These are phyloP conservation scores for Harlomillsia oculata DNA, from an alignment of 1,140 invertebrate genomes.

Conservation along the genomic window DNA sequence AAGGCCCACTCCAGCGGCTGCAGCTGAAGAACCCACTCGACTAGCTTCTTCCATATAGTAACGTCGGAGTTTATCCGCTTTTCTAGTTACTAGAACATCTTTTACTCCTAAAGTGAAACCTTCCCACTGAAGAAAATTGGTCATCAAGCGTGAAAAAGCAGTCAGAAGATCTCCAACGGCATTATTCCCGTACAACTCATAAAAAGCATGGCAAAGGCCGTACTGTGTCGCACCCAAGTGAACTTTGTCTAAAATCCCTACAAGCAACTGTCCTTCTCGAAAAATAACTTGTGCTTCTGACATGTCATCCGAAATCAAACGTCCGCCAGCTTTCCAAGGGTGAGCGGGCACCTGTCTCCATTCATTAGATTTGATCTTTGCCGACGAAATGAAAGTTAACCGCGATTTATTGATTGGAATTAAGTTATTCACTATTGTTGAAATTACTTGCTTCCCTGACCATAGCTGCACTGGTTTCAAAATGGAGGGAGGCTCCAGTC, in stretches of 20 bases:
- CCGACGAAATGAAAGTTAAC: constrained; percentile 66
- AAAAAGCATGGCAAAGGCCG: constrained; percentile 84
- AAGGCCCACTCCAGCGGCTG: constrained; percentile 61
- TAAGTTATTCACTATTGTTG: constrained; percentile 77
- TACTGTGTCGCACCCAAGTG: constrained; percentile 92
- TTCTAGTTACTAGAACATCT: constrained; percentile 74
- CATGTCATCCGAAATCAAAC: constrained; percentile 51
- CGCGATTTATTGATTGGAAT: constrained; percentile 62
- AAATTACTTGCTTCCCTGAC: constrained; percentile 94
- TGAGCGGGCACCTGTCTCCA: constrained; percentile 55
- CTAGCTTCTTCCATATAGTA: constrained; percentile 59
- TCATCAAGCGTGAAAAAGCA: constrained; percentile 85
- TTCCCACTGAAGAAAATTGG: constrained; percentile 73
- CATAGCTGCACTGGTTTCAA: constrained; percentile 79
- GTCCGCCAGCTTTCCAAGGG: constrained; percentile 52
- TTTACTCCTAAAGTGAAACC: constrained; percentile 92
- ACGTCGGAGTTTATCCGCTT: constrained; percentile 61
- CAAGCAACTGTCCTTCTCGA: constrained; percentile 73
- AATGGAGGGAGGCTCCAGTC: constrained; percentile 73
- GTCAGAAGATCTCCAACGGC: constrained; percentile 72
- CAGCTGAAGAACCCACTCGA: constrained; percentile 44
- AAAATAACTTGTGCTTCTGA: constrained; percentile 87
- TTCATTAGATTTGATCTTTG: constrained; percentile 71
- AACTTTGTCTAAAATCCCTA: constrained; percentile 92
- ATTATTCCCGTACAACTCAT: constrained; percentile 85